Evolutionary conservation across 53 echinoderm and acorn worm genomes (phyloP), one percentile per base, ranked within the genome.

Genomic region (Antedon mediterranea): DNA sequence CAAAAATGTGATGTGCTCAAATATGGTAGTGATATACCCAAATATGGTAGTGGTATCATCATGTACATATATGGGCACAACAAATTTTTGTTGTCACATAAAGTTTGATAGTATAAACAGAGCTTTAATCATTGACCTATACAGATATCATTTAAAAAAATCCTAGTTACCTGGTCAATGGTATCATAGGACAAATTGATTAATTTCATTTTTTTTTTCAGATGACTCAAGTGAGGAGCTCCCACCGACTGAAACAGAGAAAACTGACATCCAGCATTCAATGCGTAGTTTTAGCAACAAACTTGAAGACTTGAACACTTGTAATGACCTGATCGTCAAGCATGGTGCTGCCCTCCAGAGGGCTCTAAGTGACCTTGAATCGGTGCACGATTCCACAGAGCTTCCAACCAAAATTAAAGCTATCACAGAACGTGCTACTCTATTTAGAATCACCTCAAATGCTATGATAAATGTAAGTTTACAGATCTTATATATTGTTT

Each of bases 241-340:
- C 43, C 76, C 85, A n/a, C 89, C 90, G 9, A 83, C 90, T n/a
- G 92, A 97, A 18, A 80, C 83, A 0, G 97, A 92, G 27, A 85
- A 85, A 34, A 88, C 84, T 32, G 92, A 97, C 77, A 85, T 92
- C 28, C 97, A 97, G 76, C 73, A 84, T 28, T 85, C 97, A 0
- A 73, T 97, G 29, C 89, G 90, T 28, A 93, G 89, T 42, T 79
- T 97, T 42, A 92, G 88, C 80, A 88, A 88, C 78, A 97, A 97
- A 74, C 83, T 92, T 34, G 97, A 97, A 71, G 92, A 97, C 85
- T 87, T 97, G 43, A 92, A 87, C 73, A 97, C 92, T 29, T 97
- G 97, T 32, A 97, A 97, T 84, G 97, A 97, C 78, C 97, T 97
- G 31, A 97, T 97, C 71, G 84, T 84, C n/a, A 97, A 92, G 74